phyloP scores from a whole-genome alignment of 2,888 invertebrate genomes.

The Psylliodes chrysocephalus region DNA sequence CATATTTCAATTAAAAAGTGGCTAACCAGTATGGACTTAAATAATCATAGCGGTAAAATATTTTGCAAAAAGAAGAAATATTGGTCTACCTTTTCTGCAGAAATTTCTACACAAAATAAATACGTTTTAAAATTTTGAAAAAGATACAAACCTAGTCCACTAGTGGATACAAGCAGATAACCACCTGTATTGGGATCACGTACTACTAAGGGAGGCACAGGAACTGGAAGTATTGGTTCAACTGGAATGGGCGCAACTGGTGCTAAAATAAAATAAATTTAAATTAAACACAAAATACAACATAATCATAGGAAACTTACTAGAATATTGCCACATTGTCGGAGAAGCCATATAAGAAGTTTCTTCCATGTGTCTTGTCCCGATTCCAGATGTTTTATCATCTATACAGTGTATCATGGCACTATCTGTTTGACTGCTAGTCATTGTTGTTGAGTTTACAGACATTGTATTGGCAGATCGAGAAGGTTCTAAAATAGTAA shows the following conservation, averaged over 20 bases:
- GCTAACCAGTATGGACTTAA: too few relatives aligned
- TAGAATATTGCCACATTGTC: constrained; percentile 85
- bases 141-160: constrained; percentile 72
- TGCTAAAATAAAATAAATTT: constrained; percentile 66
- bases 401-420: constrained; percentile 74
- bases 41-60: too few relatives aligned
- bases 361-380: constrained; percentile 67
- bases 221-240: constrained; percentile 78
- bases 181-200: constrained; percentile 88
- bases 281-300: constrained; percentile 37
- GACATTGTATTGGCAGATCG: constrained; percentile 67
- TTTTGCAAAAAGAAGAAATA: too few relatives aligned
- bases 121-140: too few relatives aligned
- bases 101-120: too few relatives aligned
- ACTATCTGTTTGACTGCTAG: constrained; percentile 69
- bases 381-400: constrained; percentile 69
- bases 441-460: constrained; percentile 70
- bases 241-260: constrained; percentile 78
- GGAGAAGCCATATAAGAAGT: constrained; percentile 72
- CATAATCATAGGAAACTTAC: constrained; percentile 65
- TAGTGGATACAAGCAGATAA: constrained; percentile 80
- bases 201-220: constrained; percentile 79
- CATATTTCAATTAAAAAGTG: too few relatives aligned
- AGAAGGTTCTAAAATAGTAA: constrained; percentile 51
- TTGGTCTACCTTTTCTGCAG: too few relatives aligned